These are phyloP conservation scores for Eidolon helvum DNA, from an alignment of 2,113 vertebrate genomes.

Conservation along the genomic window DNA sequence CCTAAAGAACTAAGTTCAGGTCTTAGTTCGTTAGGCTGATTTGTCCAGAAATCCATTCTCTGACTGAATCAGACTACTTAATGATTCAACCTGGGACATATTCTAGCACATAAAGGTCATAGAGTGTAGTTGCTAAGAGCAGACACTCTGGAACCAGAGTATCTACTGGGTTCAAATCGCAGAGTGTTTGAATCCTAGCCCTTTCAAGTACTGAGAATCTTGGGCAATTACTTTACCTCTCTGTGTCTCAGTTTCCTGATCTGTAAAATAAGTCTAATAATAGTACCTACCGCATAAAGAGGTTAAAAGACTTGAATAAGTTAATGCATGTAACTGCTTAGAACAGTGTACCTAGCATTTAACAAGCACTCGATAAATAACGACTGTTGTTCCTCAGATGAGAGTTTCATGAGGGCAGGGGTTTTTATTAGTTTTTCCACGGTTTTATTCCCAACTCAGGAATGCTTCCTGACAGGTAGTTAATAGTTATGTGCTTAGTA, in stretches of 20 bases:
- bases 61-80: background rate
- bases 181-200: background rate
- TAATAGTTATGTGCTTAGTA: background rate
- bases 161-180: accelerated
- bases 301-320: background rate
- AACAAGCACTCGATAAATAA: background rate
- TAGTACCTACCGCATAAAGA: background rate
- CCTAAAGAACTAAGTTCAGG: background rate
- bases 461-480: background rate
- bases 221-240: background rate
- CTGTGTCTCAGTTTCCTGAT: background rate
- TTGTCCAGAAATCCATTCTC: background rate
- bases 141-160: accelerated
- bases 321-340: background rate
- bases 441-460: background rate
- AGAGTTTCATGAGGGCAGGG: background rate
- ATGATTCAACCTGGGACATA: background rate
- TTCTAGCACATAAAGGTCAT: background rate
- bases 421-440: background rate
- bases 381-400: background rate
- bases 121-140: background rate
- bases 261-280: background rate
- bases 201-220: background rate
- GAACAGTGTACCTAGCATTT: background rate
- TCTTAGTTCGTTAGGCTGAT: background rate